phyloP scores from a whole-genome alignment of 2,797 vertebrate species.

The Gobionotothen gibberifrons region DNA sequence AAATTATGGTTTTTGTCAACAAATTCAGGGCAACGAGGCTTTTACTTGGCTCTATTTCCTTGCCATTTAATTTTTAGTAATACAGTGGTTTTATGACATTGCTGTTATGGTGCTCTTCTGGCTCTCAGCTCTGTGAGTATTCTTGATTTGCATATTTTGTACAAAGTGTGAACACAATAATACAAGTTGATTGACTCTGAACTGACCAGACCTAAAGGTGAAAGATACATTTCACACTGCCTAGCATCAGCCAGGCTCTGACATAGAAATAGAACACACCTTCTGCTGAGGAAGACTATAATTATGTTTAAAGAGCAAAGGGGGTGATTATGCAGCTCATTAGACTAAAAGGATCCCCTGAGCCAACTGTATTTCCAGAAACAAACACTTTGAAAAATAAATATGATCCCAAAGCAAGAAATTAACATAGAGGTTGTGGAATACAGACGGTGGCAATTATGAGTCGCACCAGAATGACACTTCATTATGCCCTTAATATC shows the following conservation, averaged over 20 bases:
- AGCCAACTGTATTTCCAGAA: slow-evolving; percentile 17
- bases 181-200: slow-evolving; percentile 34
- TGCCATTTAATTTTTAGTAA: neutral
- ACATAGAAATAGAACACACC: slow-evolving; percentile 63
- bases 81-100: neutral
- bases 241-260: slow-evolving; percentile 45
- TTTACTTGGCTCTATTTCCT: neutral
- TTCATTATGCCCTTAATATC: too few relatives aligned
- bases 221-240: slow-evolving; percentile 61
- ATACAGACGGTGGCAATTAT: neutral
- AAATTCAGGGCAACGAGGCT: neutral
- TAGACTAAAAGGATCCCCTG: slow-evolving; percentile 38
- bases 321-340: slow-evolving; percentile 65
- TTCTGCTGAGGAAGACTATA: slow-evolving; percentile 52
- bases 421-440: neutral
- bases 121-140: neutral
- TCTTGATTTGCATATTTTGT: slow-evolving; percentile 40
- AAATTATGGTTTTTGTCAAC: neutral
- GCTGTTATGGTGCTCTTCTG: slow-evolving; percentile 1
- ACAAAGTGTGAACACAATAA: slow-evolving; percentile 23
- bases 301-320: slow-evolving; percentile 66
- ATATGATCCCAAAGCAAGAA: slow-evolving; percentile 4
- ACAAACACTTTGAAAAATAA: slow-evolving; percentile 10
- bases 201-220: slow-evolving; percentile 43
- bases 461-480: neutral